Percentiles rank a stretch among this genome's conserved stretches.
These are phyloP conservation scores for Cosmia pyralina DNA, from an alignment of 2,888 invertebrate species.

Conservation along the genomic window DNA sequence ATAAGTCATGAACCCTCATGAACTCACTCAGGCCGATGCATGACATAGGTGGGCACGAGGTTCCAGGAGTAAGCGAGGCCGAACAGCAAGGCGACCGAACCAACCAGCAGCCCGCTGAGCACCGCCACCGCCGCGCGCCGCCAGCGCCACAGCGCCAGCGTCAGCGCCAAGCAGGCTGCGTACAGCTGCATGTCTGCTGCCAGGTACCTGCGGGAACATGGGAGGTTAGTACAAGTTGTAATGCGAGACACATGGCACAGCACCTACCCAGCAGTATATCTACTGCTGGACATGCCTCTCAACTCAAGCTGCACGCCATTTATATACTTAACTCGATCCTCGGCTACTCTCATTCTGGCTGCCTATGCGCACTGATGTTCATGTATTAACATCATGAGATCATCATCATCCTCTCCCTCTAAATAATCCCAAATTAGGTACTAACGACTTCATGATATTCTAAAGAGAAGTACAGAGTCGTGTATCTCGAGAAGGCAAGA, in stretches of 20 bases:
- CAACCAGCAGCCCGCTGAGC: conserved; percentile 71
- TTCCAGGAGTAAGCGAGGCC: conserved; percentile 79
- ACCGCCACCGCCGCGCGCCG: conserved; percentile 74
- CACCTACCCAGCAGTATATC: neutral
- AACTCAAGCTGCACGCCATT: too few species aligned
- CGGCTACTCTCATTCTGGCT: neutral
- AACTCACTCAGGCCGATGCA: conserved; percentile 85
- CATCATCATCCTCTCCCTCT: too few species aligned
- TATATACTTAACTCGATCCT: too few species aligned
- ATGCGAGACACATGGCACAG: neutral
- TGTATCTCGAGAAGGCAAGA: neutral
- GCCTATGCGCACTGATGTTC: too few species aligned
- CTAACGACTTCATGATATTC: neutral
- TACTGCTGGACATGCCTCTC: neutral
- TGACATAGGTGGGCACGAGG: conserved; percentile 81
- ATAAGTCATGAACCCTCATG: neutral
- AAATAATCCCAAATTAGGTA: neutral
- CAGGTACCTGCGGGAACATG: conserved; percentile 78
- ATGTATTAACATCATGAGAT: too few species aligned
- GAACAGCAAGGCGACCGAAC: conserved; percentile 68
- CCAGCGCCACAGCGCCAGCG: conserved; percentile 76
- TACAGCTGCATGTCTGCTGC: conserved; percentile 88
- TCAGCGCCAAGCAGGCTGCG: conserved; percentile 76
- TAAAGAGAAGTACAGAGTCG: neutral
- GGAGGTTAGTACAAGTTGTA: neutral